Conservation (phyloP, 2,797 vertebrate species). For the Enteromius fasciolatus region DNA sequence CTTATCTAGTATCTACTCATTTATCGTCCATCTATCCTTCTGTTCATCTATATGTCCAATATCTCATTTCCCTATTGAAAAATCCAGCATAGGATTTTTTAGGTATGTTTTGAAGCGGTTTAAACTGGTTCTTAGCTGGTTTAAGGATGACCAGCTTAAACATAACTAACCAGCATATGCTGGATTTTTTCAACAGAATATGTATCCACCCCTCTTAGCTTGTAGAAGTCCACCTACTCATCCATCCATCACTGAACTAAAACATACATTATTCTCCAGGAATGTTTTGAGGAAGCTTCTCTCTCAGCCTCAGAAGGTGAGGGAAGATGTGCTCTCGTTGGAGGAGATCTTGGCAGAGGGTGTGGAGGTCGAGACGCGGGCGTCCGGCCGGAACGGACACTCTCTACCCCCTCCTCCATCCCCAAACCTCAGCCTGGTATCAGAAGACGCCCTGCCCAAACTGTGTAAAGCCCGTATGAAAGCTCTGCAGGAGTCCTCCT, state of each 20-base stretch:
- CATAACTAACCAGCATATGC: no score
- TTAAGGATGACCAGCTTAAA: no score
- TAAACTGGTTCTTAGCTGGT: no score
- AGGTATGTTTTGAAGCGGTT: no score
- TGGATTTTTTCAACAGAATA: no score
- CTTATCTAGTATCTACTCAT: no score
- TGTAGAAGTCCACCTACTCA: neutral
- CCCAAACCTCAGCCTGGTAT: slow-evolving; percentile 71
- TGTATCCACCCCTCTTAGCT: neutral
- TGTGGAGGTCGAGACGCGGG: slow-evolving; percentile 82
- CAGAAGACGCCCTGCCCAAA: slow-evolving; percentile 77
- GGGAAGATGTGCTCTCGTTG: slow-evolving; percentile 93
- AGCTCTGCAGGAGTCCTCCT: slow-evolving; percentile 95
- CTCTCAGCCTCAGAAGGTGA: slow-evolving; percentile 90
- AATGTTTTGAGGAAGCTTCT: slow-evolving; percentile 95
- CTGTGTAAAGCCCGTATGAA: slow-evolving; percentile 92
- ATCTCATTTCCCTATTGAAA: no score
- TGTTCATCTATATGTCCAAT: neutral
- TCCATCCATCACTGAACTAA: neutral
- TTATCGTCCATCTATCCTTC: neutral
- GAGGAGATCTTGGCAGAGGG: slow-evolving; percentile 97
- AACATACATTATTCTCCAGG: slow-evolving; percentile 70
- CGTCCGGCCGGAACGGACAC: slow-evolving; percentile 76
- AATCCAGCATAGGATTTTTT: no score
- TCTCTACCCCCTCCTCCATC: slow-evolving; percentile 69